Base-by-base conservation (phyloP, 2,113 vertebrate genomes). In the Calidris pygmaea region DNA sequence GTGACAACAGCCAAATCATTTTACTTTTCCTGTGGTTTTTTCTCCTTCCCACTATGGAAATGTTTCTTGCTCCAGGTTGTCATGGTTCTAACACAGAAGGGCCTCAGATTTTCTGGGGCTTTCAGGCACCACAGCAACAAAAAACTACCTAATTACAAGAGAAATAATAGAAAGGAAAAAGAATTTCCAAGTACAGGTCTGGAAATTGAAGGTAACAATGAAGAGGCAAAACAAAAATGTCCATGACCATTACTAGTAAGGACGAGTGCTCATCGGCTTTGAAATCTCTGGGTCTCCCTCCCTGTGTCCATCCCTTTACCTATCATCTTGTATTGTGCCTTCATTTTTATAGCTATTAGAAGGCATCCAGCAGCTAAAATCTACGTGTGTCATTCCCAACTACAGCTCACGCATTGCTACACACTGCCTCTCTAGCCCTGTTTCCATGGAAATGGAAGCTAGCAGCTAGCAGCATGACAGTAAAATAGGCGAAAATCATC, bases 401-500 rank as follows among this genome's bases (percentile, higher is more conserved):
- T 87, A 62, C 41, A 83, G 87, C n/a, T 60, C 77, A 20, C 32
- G 80, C 13, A 4, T 55, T 55, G 59, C 48, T 94, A 58, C 85
- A 59, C 71, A 24, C 48, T 74, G 52, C 67, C 22, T 92, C 48
- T 77, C 41, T 56, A 48, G 30, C 22, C 14, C 27, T 73, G 96
- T 97, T 96, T 92, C 97, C 97, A 97, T 97, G 94, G 97, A 92
- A 96, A 96, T 84, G 39, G 71, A 92, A 93, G 60, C 45, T 85
- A 95, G 35, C 53, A 93, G 60, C 45, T 85, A 95, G 35, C 53
- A 80, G 60, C 47, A 55, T 52, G 63, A 80, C 63, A 76, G 73
- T 50, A 85, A 72, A 91, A 73, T 8, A 41, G n/a, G 27, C 56
- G 18, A 63, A 88, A 93, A 77, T 39, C 10, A 87, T 91, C 63